These are phyloP conservation scores for Abscondita cerata DNA, from an alignment of 2,888 invertebrate genomes.

Conservation along the genomic window DNA sequence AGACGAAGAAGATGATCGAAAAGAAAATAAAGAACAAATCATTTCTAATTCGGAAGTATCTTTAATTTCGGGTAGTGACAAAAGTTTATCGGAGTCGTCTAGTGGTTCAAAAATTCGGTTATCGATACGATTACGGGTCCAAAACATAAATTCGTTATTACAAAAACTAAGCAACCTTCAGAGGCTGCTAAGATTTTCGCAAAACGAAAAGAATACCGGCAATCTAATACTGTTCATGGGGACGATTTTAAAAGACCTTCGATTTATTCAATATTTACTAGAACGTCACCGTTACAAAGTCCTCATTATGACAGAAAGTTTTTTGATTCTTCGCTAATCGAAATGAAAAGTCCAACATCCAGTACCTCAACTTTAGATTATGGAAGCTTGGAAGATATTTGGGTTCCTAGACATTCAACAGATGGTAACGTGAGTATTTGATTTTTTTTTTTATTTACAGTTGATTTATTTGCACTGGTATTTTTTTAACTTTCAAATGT, in stretches of 20 bases:
- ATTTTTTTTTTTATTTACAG: too few relatives aligned
- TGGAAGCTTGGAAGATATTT: constrained; percentile 70
- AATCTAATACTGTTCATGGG: constrained; percentile 71
- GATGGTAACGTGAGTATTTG: constrained; percentile 65
- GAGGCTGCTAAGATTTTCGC: constrained; percentile 61
- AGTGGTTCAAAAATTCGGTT: constrained; percentile 58
- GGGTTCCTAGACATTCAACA: constrained; percentile 68
- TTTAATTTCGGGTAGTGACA: constrained; percentile 57
- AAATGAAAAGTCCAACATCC: constrained; percentile 78
- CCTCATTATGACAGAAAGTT: constrained; percentile 81
- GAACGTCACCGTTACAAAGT: constrained; percentile 61
- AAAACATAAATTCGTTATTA: constrained; percentile 65
- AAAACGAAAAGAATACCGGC: constrained; percentile 60
- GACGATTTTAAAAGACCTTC: constrained; percentile 66
- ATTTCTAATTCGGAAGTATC: constrained; percentile 49
- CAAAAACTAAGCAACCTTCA: constrained; percentile 59
- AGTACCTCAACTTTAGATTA: constrained; percentile 66
- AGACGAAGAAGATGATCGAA: constrained; percentile 74
- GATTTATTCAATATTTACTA: constrained; percentile 66
- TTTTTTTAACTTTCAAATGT: too few relatives aligned
- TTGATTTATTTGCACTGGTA: too few relatives aligned
- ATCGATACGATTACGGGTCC: constrained; percentile 58
- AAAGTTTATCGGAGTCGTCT: constrained; percentile 56
- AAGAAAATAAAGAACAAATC: constrained; percentile 45
- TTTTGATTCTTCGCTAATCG: constrained; percentile 82